Evolutionary conservation across 2,113 vertebrate genomes (phyloP).

Genomic region (Platichthys stellatus): DNA sequence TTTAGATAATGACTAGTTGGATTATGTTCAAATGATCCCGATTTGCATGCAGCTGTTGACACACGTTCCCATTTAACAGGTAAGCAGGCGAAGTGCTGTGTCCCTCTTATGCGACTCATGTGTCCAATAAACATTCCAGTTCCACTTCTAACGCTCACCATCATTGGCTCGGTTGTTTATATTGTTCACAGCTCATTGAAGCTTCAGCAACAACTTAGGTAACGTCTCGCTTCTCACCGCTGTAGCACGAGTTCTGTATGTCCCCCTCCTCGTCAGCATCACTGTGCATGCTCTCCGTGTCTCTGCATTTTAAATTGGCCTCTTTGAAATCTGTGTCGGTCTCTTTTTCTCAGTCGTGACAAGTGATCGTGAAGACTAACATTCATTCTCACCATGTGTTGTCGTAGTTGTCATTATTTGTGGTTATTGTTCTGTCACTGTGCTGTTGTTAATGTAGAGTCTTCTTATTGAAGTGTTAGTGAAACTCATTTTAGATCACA

Average conservation of each 20-base stretch:
- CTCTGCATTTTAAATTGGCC: conserved; percentile 13
- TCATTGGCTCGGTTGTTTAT: conserved; percentile 72
- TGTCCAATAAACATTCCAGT: conserved; percentile 49
- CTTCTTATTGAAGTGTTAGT: neutral
- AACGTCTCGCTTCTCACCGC: conserved; percentile 69
- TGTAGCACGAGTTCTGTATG: conserved; percentile 56
- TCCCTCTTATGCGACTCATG: conserved; percentile 26
- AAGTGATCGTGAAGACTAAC: conserved; percentile 10
- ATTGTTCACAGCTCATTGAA: conserved; percentile 86
- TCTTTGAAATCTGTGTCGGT: neutral
- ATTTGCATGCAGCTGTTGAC: conserved; percentile 59
- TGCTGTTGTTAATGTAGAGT: neutral
- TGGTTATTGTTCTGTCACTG: neutral
- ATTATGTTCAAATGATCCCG: conserved; percentile 21
- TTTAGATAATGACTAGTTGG: neutral
- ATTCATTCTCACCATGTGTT: neutral
- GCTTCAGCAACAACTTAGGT: conserved; percentile 85
- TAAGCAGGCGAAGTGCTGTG: conserved; percentile 32
- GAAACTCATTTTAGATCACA: neutral
- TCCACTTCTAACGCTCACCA: conserved; percentile 53
- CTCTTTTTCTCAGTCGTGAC: neutral
- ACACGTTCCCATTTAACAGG: conserved; percentile 48
- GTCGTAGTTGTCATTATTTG: conserved; percentile 15
- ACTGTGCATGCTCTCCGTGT: conserved; percentile 43
- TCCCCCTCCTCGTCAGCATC: conserved; percentile 1